Base-by-base conservation (phyloP, 2,888 invertebrate species). In the Buathra laborator region DNA sequence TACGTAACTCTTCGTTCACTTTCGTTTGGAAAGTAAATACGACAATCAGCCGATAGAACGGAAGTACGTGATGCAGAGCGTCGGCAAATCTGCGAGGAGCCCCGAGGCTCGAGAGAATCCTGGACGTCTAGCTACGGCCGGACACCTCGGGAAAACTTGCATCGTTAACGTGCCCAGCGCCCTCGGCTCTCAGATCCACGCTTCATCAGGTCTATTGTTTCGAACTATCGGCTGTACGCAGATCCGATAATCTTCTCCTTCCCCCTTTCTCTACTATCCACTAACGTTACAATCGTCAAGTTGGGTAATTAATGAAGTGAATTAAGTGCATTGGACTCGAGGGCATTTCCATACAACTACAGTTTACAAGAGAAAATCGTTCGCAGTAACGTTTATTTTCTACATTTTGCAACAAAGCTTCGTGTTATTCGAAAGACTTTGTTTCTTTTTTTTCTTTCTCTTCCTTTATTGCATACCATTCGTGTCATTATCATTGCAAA, bases 221-320 rank as follows among this genome's bases (percentile, higher is more conserved):
- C 80, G 66, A 89, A 88, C 87, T 88, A 90, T 89, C 87, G 89
- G 62, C 79, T 86, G 59, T 67, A 62, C 75, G 59, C 32, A 72
- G 76, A 77, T 83, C 86, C 83, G 86, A 89, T 87, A 88, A 89
- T 87, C 86, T 86, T 82, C 80, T 81, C 84, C 84, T 83, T 86
- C 72, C 43, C 59, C 51, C 75, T 51, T 46, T 71, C 71, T 46
- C 68, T 16, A n/a, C 79, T 43, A 37, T 64, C 32, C n/a, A 10
- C 64, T 7, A 9, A 37, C 5, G 37, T 37, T 37, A 64, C 48
- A 82, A 66, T 74, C 78, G 78, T 85, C 87, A 89, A 87, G 84
- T 85, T 79, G 77, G 89, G 86, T 89, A 89, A 90, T 90, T 88
- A 89, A 89, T 85, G 86, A 86, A 75, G 88, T 75, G 86, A 83